Conservation (phyloP, 2,888 invertebrate genomes). For the Zele albiditarsus region DNA sequence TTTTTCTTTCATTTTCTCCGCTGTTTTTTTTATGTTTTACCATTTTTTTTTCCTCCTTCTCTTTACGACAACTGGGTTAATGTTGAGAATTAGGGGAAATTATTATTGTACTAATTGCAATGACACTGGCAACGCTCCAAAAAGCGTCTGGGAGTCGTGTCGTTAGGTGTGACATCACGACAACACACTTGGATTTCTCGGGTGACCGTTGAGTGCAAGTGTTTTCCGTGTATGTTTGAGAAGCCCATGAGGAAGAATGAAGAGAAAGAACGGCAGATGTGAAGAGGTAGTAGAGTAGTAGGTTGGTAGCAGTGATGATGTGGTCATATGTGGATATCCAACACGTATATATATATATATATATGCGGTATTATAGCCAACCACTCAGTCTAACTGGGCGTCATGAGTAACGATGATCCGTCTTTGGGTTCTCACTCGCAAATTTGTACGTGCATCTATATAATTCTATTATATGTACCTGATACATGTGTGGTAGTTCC, state of each 20-base stretch:
- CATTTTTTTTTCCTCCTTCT: constrained; percentile 33
- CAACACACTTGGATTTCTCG: constrained; percentile 39
- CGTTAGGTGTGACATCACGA: constrained; percentile 33
- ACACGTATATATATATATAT: not conserved
- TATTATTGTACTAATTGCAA: constrained; percentile 67
- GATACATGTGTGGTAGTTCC: not conserved
- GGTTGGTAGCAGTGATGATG: constrained; percentile 3
- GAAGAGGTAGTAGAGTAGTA: not conserved
- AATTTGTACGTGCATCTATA: not conserved
- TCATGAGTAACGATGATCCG: not conserved
- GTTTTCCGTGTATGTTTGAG: constrained; percentile 11
- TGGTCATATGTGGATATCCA: constrained; percentile 2
- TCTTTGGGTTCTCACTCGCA: not conserved
- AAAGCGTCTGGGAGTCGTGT: constrained; percentile 45
- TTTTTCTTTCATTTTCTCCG: not conserved
- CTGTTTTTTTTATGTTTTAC: not conserved
- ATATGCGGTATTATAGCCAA: not conserved
- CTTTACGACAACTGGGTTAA: constrained; percentile 62
- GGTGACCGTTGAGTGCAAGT: constrained; percentile 37
- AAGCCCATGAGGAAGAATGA: not conserved
- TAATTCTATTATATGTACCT: not conserved
- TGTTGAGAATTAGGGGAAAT: constrained; percentile 66
- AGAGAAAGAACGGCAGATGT: constrained; percentile 1
- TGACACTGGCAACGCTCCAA: constrained; percentile 57
- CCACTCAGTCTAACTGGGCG: not conserved